These are phyloP conservation scores for Pseudochaenichthys georgianus DNA, from an alignment of 2,797 vertebrate genomes.

Conservation along the genomic window DNA sequence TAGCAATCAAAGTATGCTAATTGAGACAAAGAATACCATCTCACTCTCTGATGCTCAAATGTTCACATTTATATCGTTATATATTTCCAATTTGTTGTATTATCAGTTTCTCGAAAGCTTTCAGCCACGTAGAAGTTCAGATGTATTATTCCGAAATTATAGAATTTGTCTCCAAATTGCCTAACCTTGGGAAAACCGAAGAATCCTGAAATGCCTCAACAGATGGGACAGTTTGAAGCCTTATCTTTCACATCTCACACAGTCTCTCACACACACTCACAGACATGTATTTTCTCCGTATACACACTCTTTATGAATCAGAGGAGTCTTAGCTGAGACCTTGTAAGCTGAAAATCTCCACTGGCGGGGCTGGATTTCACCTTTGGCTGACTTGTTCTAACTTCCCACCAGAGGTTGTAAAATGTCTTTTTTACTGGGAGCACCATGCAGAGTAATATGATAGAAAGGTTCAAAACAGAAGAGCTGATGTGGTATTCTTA, in stretches of 20 bases:
- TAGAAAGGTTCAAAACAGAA: slow-evolving; percentile 28
- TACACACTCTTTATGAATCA: slow-evolving; percentile 70
- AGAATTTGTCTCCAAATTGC: not conserved
- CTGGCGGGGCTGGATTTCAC: slow-evolving; percentile 74
- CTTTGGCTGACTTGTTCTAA: slow-evolving; percentile 78
- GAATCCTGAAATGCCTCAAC: slow-evolving; percentile 18
- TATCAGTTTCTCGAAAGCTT: not conserved
- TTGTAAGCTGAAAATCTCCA: slow-evolving; percentile 78
- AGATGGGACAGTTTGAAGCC: slow-evolving; percentile 47
- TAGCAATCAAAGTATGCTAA: too few species aligned
- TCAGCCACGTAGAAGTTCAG: not conserved
- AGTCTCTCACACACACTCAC: slow-evolving; percentile 24
- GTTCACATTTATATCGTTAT: too few species aligned
- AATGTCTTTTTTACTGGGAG: slow-evolving; percentile 44
- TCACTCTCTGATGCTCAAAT: not conserved
- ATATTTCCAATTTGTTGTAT: not conserved
- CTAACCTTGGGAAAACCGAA: slow-evolving; percentile 38
- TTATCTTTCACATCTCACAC: slow-evolving; percentile 46
- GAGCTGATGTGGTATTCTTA: slow-evolving; percentile 26
- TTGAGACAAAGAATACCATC: too few species aligned
- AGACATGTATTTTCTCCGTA: slow-evolving; percentile 29
- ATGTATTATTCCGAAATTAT: slow-evolving; percentile 1
- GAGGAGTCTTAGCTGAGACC: slow-evolving; percentile 68
- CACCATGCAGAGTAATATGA: slow-evolving; percentile 11
- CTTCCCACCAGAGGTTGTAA: slow-evolving; percentile 72